These are phyloP conservation scores for Brachypteracias leptosomus DNA, from an alignment of 2,113 vertebrate species.

Conservation along the genomic window DNA sequence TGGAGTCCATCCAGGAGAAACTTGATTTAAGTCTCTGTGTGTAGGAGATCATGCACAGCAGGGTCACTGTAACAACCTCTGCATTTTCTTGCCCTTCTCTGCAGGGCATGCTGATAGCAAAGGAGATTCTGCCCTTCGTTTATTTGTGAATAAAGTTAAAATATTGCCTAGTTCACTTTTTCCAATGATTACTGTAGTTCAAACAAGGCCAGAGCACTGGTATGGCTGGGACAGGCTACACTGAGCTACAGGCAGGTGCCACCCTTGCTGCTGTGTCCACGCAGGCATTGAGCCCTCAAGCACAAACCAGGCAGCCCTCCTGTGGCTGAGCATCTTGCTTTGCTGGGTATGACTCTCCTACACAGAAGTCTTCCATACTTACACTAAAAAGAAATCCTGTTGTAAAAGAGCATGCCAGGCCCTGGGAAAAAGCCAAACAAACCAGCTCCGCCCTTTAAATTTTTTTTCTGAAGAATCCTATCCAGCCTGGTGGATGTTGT, in stretches of 20 bases:
- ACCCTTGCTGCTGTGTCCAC: neutral
- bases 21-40: neutral
- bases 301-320: neutral
- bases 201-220: neutral
- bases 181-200: rapidly evolving
- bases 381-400: neutral
- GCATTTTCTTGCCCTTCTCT: neutral
- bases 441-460: neutral
- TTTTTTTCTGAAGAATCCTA: neutral
- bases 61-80: neutral
- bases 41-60: neutral
- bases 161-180: neutral
- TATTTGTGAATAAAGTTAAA: neutral
- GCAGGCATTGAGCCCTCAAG: neutral
- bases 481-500: neutral
- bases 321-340: neutral
- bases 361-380: neutral
- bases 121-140: neutral
- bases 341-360: neutral
- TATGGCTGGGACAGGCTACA: rapidly evolving
- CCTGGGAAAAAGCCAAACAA: neutral
- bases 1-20: neutral
- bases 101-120: neutral
- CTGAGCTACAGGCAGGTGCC: neutral
- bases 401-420: neutral